These are phyloP conservation scores for Plotosus lineatus DNA, from an alignment of 2,113 vertebrate species.

Conservation along the genomic window DNA sequence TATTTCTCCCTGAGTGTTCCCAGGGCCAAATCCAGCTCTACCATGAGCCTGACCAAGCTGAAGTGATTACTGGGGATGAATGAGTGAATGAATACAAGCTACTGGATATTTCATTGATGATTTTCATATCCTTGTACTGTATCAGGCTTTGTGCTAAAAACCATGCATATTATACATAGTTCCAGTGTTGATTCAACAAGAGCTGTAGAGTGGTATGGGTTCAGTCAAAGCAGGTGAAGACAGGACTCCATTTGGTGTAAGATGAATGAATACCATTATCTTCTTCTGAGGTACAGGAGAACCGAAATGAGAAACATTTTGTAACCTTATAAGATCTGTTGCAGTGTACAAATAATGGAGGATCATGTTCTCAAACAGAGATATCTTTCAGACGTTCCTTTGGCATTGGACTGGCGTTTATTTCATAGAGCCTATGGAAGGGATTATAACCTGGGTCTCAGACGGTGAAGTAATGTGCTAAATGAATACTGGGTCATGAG, in stretches of 20 bases:
- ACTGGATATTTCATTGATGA: background rate
- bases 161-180: background rate
- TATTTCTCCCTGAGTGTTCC: background rate
- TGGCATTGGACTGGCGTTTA: slow-evolving; percentile 11
- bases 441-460: slow-evolving; percentile 37
- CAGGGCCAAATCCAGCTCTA: background rate
- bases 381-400: slow-evolving; percentile 37
- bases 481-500: slow-evolving; percentile 33
- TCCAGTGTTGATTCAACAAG: background rate
- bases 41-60: background rate
- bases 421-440: slow-evolving; percentile 7
- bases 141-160: background rate
- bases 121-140: background rate
- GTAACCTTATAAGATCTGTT: slow-evolving; percentile 19
- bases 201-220: background rate
- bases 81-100: background rate
- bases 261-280: slow-evolving; percentile 6
- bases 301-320: slow-evolving; percentile 30
- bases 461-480: slow-evolving; percentile 42
- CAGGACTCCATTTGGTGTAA: slow-evolving; percentile 14
- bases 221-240: slow-evolving; percentile 17
- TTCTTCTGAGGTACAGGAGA: background rate
- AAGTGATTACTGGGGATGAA: background rate
- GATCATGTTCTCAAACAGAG: slow-evolving; percentile 7
- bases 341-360: slow-evolving; percentile 6